Evolutionary conservation across 2,888 invertebrate species (phyloP), one percentile per base, ranked within the genome.

Genomic region (Caenorhabditis sp.): DNA sequence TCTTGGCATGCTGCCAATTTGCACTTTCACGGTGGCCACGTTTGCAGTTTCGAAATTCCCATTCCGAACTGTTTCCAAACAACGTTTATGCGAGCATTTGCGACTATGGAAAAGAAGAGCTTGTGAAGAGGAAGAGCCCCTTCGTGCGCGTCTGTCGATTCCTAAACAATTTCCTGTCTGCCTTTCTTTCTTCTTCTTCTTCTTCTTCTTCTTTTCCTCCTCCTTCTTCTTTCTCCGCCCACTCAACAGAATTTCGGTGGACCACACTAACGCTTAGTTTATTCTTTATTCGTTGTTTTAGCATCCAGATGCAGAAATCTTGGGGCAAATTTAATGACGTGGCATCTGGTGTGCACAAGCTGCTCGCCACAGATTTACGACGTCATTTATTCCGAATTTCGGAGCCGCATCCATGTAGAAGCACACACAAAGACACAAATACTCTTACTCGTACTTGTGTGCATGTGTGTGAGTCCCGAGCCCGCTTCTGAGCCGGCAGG

Each of bases 121-220:
- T 30, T 35, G n/a, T n/a, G n/a, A n/a, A 13, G 30, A 30, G 9
- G 30, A 30, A 9, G 30, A 30, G 30, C 30, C 9, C 13, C 52
- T 32, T 37, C 32, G 9, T n/a, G 30, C 15, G 24, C 27, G 30
- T 32, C 46, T 45, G 53, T 30, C 45, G 68, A 68, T 68, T 68
- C 68, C 68, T 68, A 68, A 68, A 68, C 68, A 68, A 68, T 68
- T 68, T 68, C 68, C 68, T 68, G 68, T 68, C 68, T 53, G 37
- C 45, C 9, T 24, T 45, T 45, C 26, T 52, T 58, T 20, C 45
- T 45, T 45, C 26, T 52, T 58, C 58, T 56, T 20, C 58, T 9
- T n/a, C 41, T 20, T 15, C 20, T n/a, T 30, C 24, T 32, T 35
- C 53, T 37, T 39, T 48, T 27, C 13, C 27, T 9, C 6, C 4